phyloP scores from a whole-genome alignment of 1,140 invertebrate species.

The Drosophila sproati region DNA sequence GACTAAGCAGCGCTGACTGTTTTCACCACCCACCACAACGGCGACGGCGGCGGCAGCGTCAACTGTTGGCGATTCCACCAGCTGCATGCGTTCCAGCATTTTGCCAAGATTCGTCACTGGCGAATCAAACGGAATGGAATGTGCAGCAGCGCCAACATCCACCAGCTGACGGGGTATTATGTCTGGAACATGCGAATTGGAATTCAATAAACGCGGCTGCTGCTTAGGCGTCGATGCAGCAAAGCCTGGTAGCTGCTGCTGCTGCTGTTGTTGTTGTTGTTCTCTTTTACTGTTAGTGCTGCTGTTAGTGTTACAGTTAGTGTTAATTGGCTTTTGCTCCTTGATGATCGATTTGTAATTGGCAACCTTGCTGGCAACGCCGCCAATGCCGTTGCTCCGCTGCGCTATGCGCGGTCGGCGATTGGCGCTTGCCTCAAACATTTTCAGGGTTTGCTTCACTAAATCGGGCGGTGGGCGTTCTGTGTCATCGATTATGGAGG shows the following conservation, averaged over 20 bases:
- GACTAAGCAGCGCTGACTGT: constrained; percentile 39
- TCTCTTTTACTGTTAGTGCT: constrained; percentile 14
- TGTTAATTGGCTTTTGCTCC: constrained; percentile 72
- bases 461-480: constrained; percentile 94
- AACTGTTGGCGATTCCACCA: constrained; percentile 35
- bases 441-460: constrained; percentile 92
- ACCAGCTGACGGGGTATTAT: constrained; percentile 61
- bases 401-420: constrained; percentile 81
- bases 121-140: constrained; percentile 36
- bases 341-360: constrained; percentile 88
- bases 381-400: constrained; percentile 86
- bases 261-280: neutral
- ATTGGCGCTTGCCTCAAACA: constrained; percentile 91
- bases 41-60: constrained; percentile 1
- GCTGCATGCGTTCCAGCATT: constrained; percentile 61
- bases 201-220: neutral
- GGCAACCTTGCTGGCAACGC: constrained; percentile 88
- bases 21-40: constrained; percentile 25
- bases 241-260: constrained; percentile 29
- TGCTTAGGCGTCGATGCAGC: constrained; percentile 65
- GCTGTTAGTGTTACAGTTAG: neutral
- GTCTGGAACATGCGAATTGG: constrained; percentile 52
- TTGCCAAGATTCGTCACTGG: constrained; percentile 44
- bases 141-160: constrained; percentile 14
- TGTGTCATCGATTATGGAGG: constrained; percentile 90